These are phyloP conservation scores for Acanthornis magna DNA, from an alignment of 2,797 vertebrate species.

Conservation along the genomic window DNA sequence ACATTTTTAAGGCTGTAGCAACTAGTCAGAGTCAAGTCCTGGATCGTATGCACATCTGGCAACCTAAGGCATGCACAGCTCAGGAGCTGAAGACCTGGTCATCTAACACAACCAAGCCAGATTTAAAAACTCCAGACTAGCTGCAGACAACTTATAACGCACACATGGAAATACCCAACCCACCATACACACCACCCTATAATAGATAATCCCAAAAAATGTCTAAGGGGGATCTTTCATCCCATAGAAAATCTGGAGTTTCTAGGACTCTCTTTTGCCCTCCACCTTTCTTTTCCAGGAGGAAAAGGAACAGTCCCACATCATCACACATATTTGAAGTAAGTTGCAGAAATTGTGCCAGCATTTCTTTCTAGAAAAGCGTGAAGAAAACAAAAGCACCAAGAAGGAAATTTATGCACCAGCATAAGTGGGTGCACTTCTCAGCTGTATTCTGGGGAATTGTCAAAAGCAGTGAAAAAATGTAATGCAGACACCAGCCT, in stretches of 20 bases:
- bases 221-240: background rate
- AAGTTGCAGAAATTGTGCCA: background rate
- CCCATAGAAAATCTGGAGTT: background rate
- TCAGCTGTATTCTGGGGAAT: fast-evolving
- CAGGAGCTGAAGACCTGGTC: background rate
- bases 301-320: background rate
- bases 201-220: fast-evolving
- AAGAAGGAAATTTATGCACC: background rate
- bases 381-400: background rate
- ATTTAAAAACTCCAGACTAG: background rate
- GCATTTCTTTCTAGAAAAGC: background rate
- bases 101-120: background rate
- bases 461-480: background rate
- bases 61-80: fast-evolving
- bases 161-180: background rate
- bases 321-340: background rate
- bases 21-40: background rate
- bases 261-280: background rate
- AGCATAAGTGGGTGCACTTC: background rate
- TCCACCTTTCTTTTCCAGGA: background rate
- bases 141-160: background rate
- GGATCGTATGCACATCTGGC: fast-evolving
- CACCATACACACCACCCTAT: fast-evolving
- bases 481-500: background rate
- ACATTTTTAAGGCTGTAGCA: background rate